Conservation (phyloP, 2,888 invertebrate species). For the Dioctria linearis region DNA sequence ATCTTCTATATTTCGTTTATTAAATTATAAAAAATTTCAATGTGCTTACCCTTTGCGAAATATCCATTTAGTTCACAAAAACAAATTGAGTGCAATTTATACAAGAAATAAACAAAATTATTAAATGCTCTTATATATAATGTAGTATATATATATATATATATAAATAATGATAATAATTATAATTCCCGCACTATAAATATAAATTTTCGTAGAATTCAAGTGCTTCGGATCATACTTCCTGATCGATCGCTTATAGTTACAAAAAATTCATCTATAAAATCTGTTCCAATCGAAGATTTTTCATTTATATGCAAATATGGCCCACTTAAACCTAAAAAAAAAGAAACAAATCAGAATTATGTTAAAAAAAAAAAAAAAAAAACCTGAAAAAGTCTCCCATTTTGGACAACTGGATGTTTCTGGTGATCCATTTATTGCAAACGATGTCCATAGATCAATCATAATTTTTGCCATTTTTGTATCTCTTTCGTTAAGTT, state of each 20-base stretch:
- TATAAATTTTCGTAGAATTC: no score
- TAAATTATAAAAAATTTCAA: no score
- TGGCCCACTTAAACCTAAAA: conserved; percentile 64
- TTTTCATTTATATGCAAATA: conserved; percentile 66
- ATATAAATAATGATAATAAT: no score
- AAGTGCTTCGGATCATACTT: no score
- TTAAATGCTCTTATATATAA: no score
- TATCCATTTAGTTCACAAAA: no score
- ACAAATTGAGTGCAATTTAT: no score
- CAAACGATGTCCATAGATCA: conserved; percentile 70
- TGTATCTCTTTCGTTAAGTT: conserved; percentile 67
- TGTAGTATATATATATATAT: no score
- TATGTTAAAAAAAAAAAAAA: not conserved
- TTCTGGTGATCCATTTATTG: conserved; percentile 65
- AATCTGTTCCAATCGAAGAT: conserved; percentile 61
- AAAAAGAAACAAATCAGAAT: not conserved
- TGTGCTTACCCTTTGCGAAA: no score
- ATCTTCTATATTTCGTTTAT: no score
- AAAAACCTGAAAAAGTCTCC: conserved; percentile 56
- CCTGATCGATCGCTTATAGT: conserved; percentile 55
- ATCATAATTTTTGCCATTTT: conserved; percentile 71
- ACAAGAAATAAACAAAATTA: no score
- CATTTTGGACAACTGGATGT: conserved; percentile 43
- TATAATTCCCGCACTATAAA: no score
- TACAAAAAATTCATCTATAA: conserved; percentile 64